Base-by-base conservation (phyloP, 2,797 vertebrate genomes). In the Acanthurus tractus region DNA sequence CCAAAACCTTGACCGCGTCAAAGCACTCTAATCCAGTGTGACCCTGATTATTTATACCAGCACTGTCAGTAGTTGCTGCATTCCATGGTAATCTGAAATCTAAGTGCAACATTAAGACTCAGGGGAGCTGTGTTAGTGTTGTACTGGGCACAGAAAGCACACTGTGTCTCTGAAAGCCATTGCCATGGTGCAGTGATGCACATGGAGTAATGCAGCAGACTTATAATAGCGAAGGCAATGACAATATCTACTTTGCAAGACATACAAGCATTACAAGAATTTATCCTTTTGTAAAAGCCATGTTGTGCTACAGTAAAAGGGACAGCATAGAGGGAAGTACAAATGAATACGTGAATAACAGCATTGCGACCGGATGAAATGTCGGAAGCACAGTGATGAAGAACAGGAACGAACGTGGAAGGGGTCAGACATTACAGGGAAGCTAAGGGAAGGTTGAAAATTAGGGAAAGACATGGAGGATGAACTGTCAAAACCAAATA, bases 401-500 rank as follows among this genome's bases (percentile, higher is more conserved):
- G 74, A 81, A 78, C 36, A 23, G 78, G 44, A 83, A 15, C 14
- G 2, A 86, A 87, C 50, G 82, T 81, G 73, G 79, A 76, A 67
- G 25, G 56, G 59, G 64, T 61, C 14, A 23, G 29, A 53, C 22
- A 17, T 53, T 63, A 79, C 81, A 70, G 68, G 42, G 59, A 45
- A 48, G 55, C 70, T 83, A 55, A 80, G 79, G 50, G 63, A 52
- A 79, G 76, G 76, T 63, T 56, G 69, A 79, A 59, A 86, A 86
- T 86, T 71, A 83, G 44, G 50, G 25, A 70, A 68, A 70, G 56
- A 67, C 58, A 34, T 40, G 64, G 56, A 74, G 74, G 81, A 79
- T 73, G 55, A 86, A 86, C 77, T 85, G 84, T 86, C 86, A 89
- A 79, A 89, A 65, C 59, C 77, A 76, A 81, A 79, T 81, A 86